Conservation (phyloP, 2,888 invertebrate species). For the Neria commutata region DNA sequence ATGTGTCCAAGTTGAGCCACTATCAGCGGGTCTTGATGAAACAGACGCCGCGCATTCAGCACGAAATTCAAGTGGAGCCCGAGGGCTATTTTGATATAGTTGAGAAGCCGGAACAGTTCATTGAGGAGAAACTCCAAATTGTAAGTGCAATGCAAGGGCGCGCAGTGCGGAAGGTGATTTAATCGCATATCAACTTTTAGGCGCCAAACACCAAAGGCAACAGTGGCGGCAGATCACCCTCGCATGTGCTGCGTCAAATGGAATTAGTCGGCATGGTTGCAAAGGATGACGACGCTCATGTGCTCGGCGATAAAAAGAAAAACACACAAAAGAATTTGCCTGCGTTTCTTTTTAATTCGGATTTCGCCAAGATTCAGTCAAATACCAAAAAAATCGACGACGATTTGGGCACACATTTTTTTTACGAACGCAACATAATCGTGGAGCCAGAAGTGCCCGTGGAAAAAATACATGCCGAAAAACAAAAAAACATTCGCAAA, state of each 20-base stretch:
- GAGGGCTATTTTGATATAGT: conserved; percentile 38
- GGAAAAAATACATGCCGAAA: conserved; percentile 36
- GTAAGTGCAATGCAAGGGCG: no score
- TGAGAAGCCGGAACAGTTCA: conserved; percentile 40
- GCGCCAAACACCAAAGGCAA: conserved; percentile 34
- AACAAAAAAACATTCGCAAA: conserved; percentile 37
- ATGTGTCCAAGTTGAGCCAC: background rate
- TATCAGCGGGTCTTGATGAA: conserved; percentile 21
- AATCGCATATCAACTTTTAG: conserved; percentile 19
- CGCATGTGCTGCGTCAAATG: conserved; percentile 30
- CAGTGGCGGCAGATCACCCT: conserved; percentile 28
- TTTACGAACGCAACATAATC: conserved; percentile 48
- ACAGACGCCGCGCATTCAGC: conserved; percentile 9
- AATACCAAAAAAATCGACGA: conserved; percentile 51
- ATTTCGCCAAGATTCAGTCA: conserved; percentile 52
- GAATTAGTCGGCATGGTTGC: conserved; percentile 28
- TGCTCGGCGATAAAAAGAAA: conserved; percentile 33
- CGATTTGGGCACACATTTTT: conserved; percentile 47
- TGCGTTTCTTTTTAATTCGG: conserved; percentile 42
- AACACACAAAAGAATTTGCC: conserved; percentile 34
- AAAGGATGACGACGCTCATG: conserved; percentile 23
- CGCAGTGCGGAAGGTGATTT: background rate
- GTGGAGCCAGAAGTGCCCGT: conserved; percentile 40
- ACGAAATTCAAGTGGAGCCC: conserved; percentile 40
- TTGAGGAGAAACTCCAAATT: conserved; percentile 31